phyloP scores from a whole-genome alignment of 1,140 invertebrate species.

The Hylyphantes graminicola region DNA sequence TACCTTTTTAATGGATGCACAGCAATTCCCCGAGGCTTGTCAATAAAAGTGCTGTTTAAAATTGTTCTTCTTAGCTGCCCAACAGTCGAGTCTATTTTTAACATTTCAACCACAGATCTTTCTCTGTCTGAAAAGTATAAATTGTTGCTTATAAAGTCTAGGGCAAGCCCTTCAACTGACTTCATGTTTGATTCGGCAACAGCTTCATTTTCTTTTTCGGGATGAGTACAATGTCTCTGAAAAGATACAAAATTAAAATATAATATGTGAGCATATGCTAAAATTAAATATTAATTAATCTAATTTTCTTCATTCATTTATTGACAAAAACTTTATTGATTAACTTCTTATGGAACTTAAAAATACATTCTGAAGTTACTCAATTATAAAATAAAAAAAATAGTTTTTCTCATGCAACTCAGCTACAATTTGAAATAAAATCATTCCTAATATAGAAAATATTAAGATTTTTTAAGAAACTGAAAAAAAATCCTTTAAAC shows the following conservation, averaged over 20 bases:
- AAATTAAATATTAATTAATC: neutral
- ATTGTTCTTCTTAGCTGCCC: conserved; percentile 84
- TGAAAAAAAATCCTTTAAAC: neutral
- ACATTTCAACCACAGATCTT: conserved; percentile 80
- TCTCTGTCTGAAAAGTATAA: conserved; percentile 90
- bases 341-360: no score
- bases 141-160: conserved; percentile 93
- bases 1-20: conserved; percentile 83
- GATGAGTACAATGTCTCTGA: conserved; percentile 80
- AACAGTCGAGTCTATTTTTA: conserved; percentile 75
- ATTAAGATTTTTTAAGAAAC: neutral
- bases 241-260: conserved; percentile 59
- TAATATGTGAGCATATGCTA: neutral
- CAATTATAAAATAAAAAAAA: no score
- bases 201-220: conserved; percentile 75
- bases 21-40: conserved; percentile 88
- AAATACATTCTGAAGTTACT: no score
- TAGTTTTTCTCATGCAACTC: neutral
- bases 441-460: neutral
- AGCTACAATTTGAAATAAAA: neutral
- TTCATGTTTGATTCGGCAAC: conserved; percentile 79
- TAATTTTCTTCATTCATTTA: no score
- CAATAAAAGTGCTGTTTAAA: conserved; percentile 76
- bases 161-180: conserved; percentile 90
- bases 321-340: no score